Conservation (phyloP, 37 sponge, comb jelly and placozoan genomes). For the Agelas oroides region DNA sequence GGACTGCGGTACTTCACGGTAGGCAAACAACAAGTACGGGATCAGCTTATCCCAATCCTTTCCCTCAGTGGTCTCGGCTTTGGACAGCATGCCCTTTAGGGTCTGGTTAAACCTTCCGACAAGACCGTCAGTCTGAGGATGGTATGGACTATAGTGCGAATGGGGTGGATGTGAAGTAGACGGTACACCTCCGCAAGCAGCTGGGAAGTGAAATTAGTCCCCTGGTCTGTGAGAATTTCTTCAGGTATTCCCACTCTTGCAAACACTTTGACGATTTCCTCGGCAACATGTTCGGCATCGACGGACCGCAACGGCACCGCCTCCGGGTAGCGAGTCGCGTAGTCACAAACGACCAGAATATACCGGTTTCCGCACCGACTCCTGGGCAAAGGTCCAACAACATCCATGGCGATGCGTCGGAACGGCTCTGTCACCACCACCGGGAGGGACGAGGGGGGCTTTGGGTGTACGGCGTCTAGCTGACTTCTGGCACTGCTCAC, state of each 20-base stretch:
- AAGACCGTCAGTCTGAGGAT: constrained; percentile 68
- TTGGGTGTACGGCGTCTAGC: neutral
- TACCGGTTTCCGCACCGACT: constrained; percentile 38
- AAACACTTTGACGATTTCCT: constrained; percentile 45
- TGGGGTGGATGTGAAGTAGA: constrained; percentile 25
- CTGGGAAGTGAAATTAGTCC: constrained; percentile 48
- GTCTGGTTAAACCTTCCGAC: constrained; percentile 58
- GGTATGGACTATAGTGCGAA: constrained; percentile 63
- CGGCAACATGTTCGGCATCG: constrained; percentile 55
- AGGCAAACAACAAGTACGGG: constrained; percentile 56
- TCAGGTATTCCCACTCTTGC: constrained; percentile 46
- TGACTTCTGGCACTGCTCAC: constrained; percentile 31
- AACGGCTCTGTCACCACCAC: constrained; percentile 44
- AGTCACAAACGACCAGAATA: constrained; percentile 55
- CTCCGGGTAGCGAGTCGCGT: constrained; percentile 63
- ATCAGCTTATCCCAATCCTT: constrained; percentile 47
- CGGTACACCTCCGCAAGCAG: constrained; percentile 47
- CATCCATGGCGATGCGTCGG: constrained; percentile 62
- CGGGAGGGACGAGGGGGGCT: constrained; percentile 42
- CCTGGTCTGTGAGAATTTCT: constrained; percentile 64
- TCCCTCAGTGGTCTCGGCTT: neutral
- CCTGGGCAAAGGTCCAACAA: constrained; percentile 58
- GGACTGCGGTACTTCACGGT: constrained; percentile 47
- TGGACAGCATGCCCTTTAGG: constrained; percentile 48
- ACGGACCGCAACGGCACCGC: constrained; percentile 44